phyloP scores from a whole-genome alignment of 2,113 vertebrate species.

The Leucopsar rothschildi region DNA sequence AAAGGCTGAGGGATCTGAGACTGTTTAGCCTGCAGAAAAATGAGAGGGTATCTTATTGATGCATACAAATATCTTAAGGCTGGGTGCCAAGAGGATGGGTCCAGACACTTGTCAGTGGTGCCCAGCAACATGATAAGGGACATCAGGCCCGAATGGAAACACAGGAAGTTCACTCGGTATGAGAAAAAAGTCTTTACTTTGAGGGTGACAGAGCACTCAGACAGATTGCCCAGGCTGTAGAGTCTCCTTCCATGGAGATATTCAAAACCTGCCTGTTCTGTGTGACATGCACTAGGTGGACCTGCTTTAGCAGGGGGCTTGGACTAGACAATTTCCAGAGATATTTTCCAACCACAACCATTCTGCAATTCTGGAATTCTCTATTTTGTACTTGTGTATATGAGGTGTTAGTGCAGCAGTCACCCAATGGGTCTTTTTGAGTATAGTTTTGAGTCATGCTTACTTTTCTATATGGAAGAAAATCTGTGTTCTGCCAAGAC shows the following conservation, averaged over 20 bases:
- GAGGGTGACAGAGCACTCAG: background rate
- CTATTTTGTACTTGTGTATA: background rate
- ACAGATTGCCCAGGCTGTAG: background rate
- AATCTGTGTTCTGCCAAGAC: background rate
- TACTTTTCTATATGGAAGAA: background rate
- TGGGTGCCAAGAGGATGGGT: background rate
- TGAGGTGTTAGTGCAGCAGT: background rate
- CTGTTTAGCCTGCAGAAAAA: background rate
- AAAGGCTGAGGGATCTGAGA: background rate
- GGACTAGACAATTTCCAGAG: background rate
- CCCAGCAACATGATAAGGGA: background rate
- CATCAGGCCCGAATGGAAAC: background rate
- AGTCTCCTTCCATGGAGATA: background rate
- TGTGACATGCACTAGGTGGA: background rate
- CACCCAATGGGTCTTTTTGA: background rate
- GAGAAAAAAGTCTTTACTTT: background rate
- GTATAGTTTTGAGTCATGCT: background rate
- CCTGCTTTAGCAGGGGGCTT: background rate
- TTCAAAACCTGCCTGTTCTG: background rate
- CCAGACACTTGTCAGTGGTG: background rate
- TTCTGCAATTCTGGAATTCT: background rate
- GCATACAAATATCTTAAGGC: background rate
- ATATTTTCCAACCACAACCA: background rate
- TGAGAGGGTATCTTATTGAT: background rate
- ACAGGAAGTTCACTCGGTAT: background rate